These are phyloP conservation scores for Coenonympha glycerion DNA, from an alignment of 2,888 invertebrate species.

Conservation along the genomic window DNA sequence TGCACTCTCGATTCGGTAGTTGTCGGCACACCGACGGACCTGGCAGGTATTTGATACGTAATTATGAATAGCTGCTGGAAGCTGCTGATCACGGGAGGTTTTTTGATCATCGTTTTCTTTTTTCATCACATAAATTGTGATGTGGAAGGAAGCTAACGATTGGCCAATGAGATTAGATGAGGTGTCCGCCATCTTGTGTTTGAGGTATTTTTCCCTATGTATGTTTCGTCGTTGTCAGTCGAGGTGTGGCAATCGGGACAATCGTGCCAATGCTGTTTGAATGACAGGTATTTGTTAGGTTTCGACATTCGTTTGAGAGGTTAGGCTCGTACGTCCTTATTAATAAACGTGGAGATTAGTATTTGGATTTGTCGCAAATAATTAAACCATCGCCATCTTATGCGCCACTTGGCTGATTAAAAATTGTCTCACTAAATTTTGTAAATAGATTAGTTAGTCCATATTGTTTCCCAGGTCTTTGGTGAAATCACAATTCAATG, in stretches of 20 bases:
- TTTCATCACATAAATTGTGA: constrained; percentile 18
- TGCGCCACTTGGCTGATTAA: too few relatives aligned
- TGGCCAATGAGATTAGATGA: constrained; percentile 41
- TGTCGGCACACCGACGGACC: constrained; percentile 73
- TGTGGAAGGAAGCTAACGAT: constrained; percentile 35
- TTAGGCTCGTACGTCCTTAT: too few relatives aligned
- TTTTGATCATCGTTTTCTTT: constrained; percentile 34
- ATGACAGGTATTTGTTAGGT: constrained; percentile 71
- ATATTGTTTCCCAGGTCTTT: too few relatives aligned
- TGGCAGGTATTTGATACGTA: constrained; percentile 75
- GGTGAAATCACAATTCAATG: too few relatives aligned
- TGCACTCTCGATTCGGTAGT: constrained; percentile 68
- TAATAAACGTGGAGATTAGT: too few relatives aligned
- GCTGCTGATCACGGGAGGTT: constrained; percentile 37
- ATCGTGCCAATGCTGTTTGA: constrained; percentile 48
- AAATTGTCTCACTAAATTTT: too few relatives aligned
- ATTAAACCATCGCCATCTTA: too few relatives aligned
- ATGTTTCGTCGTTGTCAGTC: constrained; percentile 53
- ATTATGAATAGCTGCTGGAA: constrained; percentile 60
- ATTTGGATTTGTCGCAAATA: too few relatives aligned
- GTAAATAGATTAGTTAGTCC: too few relatives aligned
- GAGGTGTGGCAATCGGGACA: constrained; percentile 35
- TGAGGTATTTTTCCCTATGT: constrained; percentile 65
- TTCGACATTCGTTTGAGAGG: constrained; percentile 25
- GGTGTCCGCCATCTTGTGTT: constrained; percentile 46